Evolutionary conservation across 2,113 vertebrate species (phyloP).

Genomic region (Balaeniceps rex): DNA sequence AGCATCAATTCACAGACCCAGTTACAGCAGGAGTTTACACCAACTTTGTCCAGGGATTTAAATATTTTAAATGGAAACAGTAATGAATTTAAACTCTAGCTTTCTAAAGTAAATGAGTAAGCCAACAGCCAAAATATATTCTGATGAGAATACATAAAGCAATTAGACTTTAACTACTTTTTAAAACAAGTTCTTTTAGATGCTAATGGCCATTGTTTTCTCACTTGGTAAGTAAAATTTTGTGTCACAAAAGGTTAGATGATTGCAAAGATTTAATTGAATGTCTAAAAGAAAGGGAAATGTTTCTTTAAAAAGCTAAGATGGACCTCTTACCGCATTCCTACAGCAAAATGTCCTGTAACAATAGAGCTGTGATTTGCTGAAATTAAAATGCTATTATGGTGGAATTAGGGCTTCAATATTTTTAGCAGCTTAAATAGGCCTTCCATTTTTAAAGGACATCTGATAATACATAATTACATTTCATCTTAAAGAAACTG

Average conservation of each 20-base stretch:
- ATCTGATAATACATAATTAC: slow-evolving; percentile 85
- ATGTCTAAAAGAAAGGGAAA: slow-evolving; percentile 74
- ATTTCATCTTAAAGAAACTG: slow-evolving; percentile 78
- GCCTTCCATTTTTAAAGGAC: slow-evolving; percentile 82
- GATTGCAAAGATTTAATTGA: slow-evolving; percentile 79
- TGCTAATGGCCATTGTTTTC: slow-evolving; percentile 80
- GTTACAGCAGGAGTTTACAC: not conserved
- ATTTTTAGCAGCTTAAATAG: slow-evolving; percentile 83
- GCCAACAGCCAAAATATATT: slow-evolving; percentile 46
- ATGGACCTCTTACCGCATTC: slow-evolving; percentile 83
- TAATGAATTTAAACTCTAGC: slow-evolving; percentile 51
- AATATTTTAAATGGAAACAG: slow-evolving; percentile 45
- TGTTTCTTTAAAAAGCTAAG: slow-evolving; percentile 72
- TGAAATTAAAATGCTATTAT: slow-evolving; percentile 94
- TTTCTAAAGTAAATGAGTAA: slow-evolving; percentile 28
- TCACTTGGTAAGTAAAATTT: slow-evolving; percentile 69
- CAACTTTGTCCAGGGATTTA: not conserved
- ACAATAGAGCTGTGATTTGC: slow-evolving; percentile 86
- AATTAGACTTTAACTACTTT: slow-evolving; percentile 72
- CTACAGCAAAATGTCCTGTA: slow-evolving; percentile 83
- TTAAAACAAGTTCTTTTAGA: slow-evolving; percentile 76
- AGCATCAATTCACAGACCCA: not conserved
- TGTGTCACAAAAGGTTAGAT: slow-evolving; percentile 72
- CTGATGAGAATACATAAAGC: slow-evolving; percentile 59
- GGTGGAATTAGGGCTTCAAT: slow-evolving; percentile 89